A percentile compares a stretch with the other conserved stretches of the same genome.
Conservation (phyloP, 2,888 invertebrate genomes). For the Synergus japonicus region DNA sequence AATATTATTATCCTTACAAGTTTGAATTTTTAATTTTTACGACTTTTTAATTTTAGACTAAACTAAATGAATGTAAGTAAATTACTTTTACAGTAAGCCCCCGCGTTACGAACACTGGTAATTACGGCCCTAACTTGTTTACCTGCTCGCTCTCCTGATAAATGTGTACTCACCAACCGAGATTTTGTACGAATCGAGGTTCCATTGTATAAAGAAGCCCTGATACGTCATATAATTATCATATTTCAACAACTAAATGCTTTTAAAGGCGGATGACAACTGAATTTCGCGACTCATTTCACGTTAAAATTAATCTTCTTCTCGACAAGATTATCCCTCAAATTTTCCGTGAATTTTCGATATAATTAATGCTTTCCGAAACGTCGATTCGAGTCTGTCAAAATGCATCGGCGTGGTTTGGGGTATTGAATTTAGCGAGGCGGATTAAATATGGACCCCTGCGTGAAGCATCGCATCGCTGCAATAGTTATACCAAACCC, state of each 20-base stretch:
- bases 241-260: neutral
- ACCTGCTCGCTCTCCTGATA: no score
- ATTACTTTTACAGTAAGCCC: no score
- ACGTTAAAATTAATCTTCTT: neutral
- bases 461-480: neutral
- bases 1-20: no score
- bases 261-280: neutral
- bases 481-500: conserved; percentile 1
- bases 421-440: conserved; percentile 16
- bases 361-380: conserved; percentile 10
- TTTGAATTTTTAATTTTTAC: no score
- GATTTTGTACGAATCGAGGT: no score
- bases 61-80: no score
- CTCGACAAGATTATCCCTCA: neutral
- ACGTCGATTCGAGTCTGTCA: neutral
- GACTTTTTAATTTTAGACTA: no score
- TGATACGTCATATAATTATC: neutral
- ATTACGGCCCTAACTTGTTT: no score
- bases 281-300: neutral
- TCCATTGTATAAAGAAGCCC: neutral
- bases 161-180: no score
- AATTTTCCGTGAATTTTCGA: neutral
- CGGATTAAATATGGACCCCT: conserved; percentile 36
- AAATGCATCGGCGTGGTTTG: neutral
- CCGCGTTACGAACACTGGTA: no score